These are phyloP conservation scores for Emydura subglobosa DNA, from an alignment of 2,113 vertebrate genomes.

Conservation along the genomic window DNA sequence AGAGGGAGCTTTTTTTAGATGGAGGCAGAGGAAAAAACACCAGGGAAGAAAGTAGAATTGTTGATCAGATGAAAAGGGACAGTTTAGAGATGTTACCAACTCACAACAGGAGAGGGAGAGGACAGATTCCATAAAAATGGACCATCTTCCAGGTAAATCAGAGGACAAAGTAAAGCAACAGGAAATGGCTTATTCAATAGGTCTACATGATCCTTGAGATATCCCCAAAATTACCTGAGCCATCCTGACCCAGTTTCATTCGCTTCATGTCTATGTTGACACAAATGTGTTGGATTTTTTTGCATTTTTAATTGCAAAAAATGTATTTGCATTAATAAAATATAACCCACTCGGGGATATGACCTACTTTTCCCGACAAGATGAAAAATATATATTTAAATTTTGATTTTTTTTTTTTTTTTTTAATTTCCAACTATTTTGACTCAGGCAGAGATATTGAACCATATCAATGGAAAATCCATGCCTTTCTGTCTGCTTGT, in stretches of 20 bases:
- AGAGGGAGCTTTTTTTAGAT: neutral
- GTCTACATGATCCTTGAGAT: neutral
- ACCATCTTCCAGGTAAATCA: neutral
- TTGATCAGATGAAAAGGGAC: neutral
- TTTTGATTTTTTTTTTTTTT: conserved; percentile 22
- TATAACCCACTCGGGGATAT: conserved; percentile 50
- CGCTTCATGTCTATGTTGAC: neutral
- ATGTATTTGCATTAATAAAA: conserved; percentile 71
- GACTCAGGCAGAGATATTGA: conserved; percentile 18
- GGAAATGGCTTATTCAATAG: neutral
- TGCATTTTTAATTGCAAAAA: conserved; percentile 74
- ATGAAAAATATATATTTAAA: neutral
- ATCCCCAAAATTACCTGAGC: neutral
- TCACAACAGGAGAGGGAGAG: neutral
- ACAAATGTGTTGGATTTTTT: neutral
- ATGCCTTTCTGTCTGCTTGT: neutral
- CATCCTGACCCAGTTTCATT: neutral
- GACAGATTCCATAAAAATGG: neutral
- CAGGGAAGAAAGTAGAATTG: neutral
- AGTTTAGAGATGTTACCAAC: neutral
- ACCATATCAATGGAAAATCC: conserved; percentile 42
- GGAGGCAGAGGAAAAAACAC: neutral
- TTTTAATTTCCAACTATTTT: conserved; percentile 4
- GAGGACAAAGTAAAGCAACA: neutral
- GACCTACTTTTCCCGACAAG: conserved; percentile 62